Evolutionary conservation across 2,797 vertebrate species (phyloP), one percentile per base, ranked within the genome.

Genomic region (Phylloscopus collybita): DNA sequence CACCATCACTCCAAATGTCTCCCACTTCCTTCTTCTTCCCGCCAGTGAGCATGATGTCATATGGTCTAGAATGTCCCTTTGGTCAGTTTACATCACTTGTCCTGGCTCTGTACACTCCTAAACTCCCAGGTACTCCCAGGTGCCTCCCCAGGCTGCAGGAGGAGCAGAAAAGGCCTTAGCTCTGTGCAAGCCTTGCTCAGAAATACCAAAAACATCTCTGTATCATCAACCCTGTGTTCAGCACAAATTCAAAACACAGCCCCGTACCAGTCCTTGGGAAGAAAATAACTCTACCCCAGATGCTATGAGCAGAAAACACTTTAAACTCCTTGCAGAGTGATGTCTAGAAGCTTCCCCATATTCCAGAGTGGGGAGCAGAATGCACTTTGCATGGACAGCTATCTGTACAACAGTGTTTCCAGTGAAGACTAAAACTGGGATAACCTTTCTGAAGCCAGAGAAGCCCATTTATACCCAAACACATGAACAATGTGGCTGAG

Each of bases 111-210:
- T 34, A 5, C 12, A 61, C 25, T 88, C 16, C 23, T 15, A n/a
- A 8, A 4, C 9, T 42, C 20, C 25, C 29, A 25, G 21, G 20
- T 45, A 29, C 11, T 36, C 20, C 4, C 22, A 86, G 6, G 0
- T 5, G 1, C 44, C 10, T 57, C 11, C 16, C 13, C 23, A 65
- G 3, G 29, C 56, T 0, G 0, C 15, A 49, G 13, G 29, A 51
- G 27, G n/a, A 66, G 20, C 13, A 73, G 60, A 8, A 80, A 51
- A 8, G 27, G 10, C 27, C 42, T 54, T 49, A 18, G 19, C 14
- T 64, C 34, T 64, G 21, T 53, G 34, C 34, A 34, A 34, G 34
- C 34, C 34, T 34, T 34, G 34, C 34, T 34, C 34, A 34, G 34
- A 34, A 34, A 34, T 34, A 34, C 34, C 34, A 34, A 34, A 34